Evolutionary conservation across 1,140 invertebrate genomes (phyloP).

Genomic region (Drosophila busckii): DNA sequence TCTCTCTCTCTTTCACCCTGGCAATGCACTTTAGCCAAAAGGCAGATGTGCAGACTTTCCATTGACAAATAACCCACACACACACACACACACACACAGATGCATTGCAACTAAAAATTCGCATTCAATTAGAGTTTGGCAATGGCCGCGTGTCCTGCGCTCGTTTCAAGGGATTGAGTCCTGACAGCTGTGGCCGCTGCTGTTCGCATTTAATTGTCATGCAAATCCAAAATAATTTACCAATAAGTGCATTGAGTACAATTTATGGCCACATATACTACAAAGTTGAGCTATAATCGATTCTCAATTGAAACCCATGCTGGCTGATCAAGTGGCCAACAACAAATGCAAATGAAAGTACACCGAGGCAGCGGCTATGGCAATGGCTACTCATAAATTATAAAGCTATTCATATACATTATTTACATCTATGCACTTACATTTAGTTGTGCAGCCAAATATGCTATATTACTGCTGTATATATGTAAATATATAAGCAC

Average conservation of each 20-base stretch:
- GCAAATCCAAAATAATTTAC: conserved; percentile 19
- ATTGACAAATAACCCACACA: conserved; percentile 37
- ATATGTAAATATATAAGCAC: not conserved
- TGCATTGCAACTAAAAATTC: too few relatives aligned
- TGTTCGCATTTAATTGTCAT: conserved; percentile 26
- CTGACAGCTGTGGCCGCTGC: conserved; percentile 20
- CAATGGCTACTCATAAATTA: too few relatives aligned
- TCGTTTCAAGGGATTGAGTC: not conserved
- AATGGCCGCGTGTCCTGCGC: conserved; percentile 28
- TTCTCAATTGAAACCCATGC: conserved; percentile 11
- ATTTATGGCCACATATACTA: too few relatives aligned
- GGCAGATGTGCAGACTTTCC: conserved; percentile 17
- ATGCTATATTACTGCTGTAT: conserved; percentile 22
- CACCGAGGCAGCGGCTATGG: too few relatives aligned
- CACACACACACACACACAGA: conserved; percentile 10
- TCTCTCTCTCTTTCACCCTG: too few relatives aligned
- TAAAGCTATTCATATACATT: conserved; percentile 6
- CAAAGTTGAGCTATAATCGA: not conserved
- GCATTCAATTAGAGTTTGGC: conserved; percentile 33
- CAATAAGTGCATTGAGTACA: not conserved
- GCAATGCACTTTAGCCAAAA: conserved; percentile 33
- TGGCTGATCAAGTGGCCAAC: conserved; percentile 22
- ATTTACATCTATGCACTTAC: conserved; percentile 19
- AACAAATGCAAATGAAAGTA: conserved; percentile 12
- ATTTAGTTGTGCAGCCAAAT: conserved; percentile 17